Base-by-base conservation (phyloP, 1,140 invertebrate species). In the Littorina saxatilis region DNA sequence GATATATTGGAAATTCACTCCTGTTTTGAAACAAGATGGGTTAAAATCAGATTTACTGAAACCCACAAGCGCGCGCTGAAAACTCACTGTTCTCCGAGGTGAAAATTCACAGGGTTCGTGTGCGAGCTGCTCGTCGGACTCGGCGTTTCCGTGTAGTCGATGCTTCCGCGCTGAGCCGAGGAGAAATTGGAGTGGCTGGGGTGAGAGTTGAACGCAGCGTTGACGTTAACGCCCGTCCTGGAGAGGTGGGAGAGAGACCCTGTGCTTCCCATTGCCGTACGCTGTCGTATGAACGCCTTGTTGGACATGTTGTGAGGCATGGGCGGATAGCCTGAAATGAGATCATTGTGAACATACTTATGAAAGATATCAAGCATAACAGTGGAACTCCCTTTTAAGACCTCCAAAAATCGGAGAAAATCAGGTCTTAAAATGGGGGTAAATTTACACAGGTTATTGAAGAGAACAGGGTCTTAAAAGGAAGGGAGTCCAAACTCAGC, bases 71-170 rank as follows among this genome's bases (percentile, higher is more conserved):
- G n/a, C n/a, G n/a, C n/a, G n/a, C n/a, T n/a, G 43, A 47, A 1
- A 5, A 72, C 79, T 80, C 39, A 80, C 79, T 80, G 68, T 27
- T 80, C 79, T 39, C 79, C 79, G n/a, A 80, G 47, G 47, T 80
- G 79, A 27, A 80, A 80, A 13, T 40, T 73, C 15, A 80, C 79
- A 7, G 79, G 79, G 43, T 74, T 68, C 17, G 70, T 17, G 0
- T 29, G 20, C 32, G 9, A 11, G 23, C 35, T n/a, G 37, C 43
- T 35, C 1, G 47, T 29, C 3, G 79, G 17, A 40, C 79, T 39
- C n/a, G 78, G 58, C 32, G 47, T 29, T 47, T 72, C 68, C 29
- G n/a, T n/a, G n/a, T 27, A 3, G 39, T 80, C 68, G 23, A 39
- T 32, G 29, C 47, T 55, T 32, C 47, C 55, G 15, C 79, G 35